phyloP scores from a whole-genome alignment of 2,888 invertebrate genomes.

The Thereva nobilitata region DNA sequence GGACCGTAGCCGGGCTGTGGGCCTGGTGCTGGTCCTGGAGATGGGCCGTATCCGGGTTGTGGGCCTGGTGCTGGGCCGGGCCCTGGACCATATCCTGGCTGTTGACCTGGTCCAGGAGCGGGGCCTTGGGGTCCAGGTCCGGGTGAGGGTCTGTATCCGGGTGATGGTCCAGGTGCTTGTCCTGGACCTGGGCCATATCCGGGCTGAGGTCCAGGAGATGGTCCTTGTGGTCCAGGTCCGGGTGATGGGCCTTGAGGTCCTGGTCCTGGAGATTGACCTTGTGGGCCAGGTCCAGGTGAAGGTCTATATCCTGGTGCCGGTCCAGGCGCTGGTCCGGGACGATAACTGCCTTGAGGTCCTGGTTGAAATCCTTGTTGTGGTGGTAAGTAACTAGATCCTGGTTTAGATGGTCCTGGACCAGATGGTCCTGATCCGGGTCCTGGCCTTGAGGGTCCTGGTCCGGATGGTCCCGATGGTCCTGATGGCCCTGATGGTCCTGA shows the following conservation, averaged over 20 bases:
- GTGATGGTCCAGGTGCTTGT: background rate
- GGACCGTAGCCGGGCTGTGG: slow-evolving; percentile 21
- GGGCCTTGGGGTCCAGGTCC: background rate
- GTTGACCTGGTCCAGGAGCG: background rate
- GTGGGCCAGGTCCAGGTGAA: slow-evolving; percentile 2
- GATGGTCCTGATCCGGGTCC: background rate
- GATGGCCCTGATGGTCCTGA: background rate
- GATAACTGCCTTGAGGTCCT: background rate
- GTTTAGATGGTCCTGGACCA: background rate
- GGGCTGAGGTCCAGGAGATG: background rate
- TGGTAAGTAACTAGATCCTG: background rate
- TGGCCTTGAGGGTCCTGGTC: background rate
- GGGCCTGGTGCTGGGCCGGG: background rate
- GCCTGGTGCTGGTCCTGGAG: background rate
- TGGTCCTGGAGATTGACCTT: slow-evolving; percentile 5
- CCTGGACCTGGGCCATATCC: background rate
- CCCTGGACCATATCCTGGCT: background rate
- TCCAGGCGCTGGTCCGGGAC: background rate
- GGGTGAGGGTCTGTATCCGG: background rate
- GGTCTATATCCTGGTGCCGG: background rate
- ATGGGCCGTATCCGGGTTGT: slow-evolving; percentile 1
- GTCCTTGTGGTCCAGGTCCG: background rate
- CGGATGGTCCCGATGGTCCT: slow-evolving; percentile 16
- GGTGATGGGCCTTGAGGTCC: slow-evolving; percentile 7
- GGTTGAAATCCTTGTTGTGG: slow-evolving; percentile 1